These are phyloP conservation scores for Onychomys arenicola DNA, from an alignment of 2,797 vertebrate species.

Conservation along the genomic window DNA sequence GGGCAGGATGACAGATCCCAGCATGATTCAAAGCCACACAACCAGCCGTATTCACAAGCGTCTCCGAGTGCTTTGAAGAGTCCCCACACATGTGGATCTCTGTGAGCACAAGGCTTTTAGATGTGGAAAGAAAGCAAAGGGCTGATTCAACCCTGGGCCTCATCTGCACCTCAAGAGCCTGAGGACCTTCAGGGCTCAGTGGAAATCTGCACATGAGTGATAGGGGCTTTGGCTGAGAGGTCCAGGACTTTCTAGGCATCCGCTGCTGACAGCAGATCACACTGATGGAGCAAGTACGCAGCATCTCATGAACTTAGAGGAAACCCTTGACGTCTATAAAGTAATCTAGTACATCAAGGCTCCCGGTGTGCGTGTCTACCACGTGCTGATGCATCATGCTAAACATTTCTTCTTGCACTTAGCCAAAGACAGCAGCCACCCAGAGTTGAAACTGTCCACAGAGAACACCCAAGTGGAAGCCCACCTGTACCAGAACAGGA, in stretches of 20 bases:
- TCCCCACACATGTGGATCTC: not conserved
- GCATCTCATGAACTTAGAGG: not conserved
- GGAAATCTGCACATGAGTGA: not conserved
- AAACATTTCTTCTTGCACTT: not conserved
- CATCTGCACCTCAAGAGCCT: not conserved
- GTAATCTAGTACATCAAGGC: not conserved
- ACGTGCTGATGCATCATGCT: fast-evolving
- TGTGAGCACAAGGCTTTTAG: not conserved
- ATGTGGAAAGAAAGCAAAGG: not conserved
- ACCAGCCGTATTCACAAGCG: fast-evolving
- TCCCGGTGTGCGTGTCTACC: too few relatives aligned
- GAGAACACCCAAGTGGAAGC: not conserved
- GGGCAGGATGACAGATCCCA: not conserved
- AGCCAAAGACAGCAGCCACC: not conserved
- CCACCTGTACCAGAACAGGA: too few relatives aligned
- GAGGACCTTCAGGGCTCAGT: not conserved
- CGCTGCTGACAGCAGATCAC: not conserved
- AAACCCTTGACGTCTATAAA: not conserved
- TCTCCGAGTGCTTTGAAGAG: not conserved
- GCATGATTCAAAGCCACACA: not conserved
- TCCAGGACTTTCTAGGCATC: not conserved
- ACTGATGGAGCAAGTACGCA: not conserved
- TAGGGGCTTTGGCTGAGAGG: not conserved
- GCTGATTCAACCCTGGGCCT: not conserved
- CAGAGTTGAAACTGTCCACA: not conserved